Evolutionary conservation across 2,888 invertebrate species (phyloP), one percentile per base, ranked within the genome.

Genomic region (Drosophila macrothrix): DNA sequence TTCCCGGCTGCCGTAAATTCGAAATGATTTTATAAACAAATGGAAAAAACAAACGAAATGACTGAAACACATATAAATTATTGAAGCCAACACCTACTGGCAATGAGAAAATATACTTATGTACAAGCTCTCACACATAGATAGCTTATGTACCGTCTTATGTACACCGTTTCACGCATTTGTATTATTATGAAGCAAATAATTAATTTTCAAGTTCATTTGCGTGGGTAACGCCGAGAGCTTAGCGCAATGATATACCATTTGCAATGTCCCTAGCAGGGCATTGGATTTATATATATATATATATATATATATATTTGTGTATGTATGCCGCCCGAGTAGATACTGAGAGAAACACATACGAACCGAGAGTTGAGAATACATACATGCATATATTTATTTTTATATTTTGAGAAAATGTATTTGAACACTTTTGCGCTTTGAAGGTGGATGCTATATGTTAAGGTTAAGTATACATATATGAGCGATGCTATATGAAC

Each of bases 141-240:
- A 16, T 39, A 49, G 28, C 52, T 31, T 61, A 61, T 79, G 49
- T 74, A 53, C 41, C 25, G 25, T 7, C n/a, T 7, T 37, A 55
- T n/a, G 16, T 41, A 60, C 33, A 58, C 49, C 35, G 33, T 19
- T n/a, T 1, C 49, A 39, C 31, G 37, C 61, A 46, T 75, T 50
- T 64, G 72, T 79, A 79, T 82, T 81, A 86, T 76, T 83, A 75
- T 73, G 72, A 64, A 72, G 66, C 73, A 67, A 79, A 84, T 76
- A 86, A 86, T 90, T 86, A 73, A 87, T 84, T 84, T 87, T 87
- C 86, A 87, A 87, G 86, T 90, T 87, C 86, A 87, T 78, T 67
- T 90, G 74, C 87, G 87, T 89, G 76, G 84, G 87, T 69, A 69
- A 65, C 22, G 61, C 55, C 66, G 75, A 62, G 61, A 69, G 62